Evolutionary conservation across 2,797 vertebrate species (phyloP), one percentile per base, ranked within the genome.

Genomic region (Adrianichthys oophorus): DNA sequence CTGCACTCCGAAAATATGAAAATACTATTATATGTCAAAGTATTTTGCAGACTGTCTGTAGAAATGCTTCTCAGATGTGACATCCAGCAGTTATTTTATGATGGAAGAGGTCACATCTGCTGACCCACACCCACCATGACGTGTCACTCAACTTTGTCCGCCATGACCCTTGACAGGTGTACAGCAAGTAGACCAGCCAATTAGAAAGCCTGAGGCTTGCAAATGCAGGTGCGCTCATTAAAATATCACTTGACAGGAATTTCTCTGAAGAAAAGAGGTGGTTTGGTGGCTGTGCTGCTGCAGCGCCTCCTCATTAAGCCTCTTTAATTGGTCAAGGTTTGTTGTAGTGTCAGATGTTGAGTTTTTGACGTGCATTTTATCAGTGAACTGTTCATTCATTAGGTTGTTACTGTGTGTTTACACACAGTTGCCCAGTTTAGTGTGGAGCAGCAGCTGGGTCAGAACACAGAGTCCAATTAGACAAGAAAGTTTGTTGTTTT

Each of bases 291-390:
- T 58, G 54, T 54, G 48, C 40, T 29, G 48, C 49, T 62, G 49
- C 47, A 41, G 10, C 43, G 18, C 37, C 43, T 71, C 47, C 64
- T 73, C 50, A 67, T 74, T 72, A 72, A 72, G 21, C 62, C 54
- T 51, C 58, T 78, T 83, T 72, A 83, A 80, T 85, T 83, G 70
- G 79, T 62, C 60, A 15, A 57, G 63, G 52, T 68, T 62, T 58
- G 37, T 54, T 4, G 42, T 15, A 43, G 16, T n/a, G 5, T 70
- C 58, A 53, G 56, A 66, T 58, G 49, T 58, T 66, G 60, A 4
- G 21, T 73, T 61, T 64, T 14, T 56, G 56, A 48, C 52, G 55
- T 14, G 44, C 42, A 26, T 62, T 62, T 72, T 37, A 52, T 62
- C 37, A 55, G 15, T 29, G 56, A 63, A 65, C 42, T 57, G 44